A percentile compares a stretch with the other conserved stretches of the same genome.
Evolutionary conservation across 2,797 vertebrate genomes (phyloP).

Genomic region (Crenichthys baileyi): DNA sequence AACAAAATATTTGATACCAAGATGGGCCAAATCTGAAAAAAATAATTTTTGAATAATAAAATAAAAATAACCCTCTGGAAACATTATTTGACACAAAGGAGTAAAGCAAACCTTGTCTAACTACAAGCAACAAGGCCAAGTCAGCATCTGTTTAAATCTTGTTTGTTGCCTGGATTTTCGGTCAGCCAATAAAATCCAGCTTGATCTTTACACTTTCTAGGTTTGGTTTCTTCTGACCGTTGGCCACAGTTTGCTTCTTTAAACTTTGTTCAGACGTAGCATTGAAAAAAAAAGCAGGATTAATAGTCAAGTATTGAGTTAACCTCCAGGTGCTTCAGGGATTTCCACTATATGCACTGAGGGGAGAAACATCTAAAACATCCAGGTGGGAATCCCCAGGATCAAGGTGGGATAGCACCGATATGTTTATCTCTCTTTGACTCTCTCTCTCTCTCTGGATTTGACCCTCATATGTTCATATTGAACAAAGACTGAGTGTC

Average conservation of each 20-base stretch:
- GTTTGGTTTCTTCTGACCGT: not conserved
- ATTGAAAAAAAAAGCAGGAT: not conserved
- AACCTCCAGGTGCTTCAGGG: not conserved
- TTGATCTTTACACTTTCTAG: not conserved
- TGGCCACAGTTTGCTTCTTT: not conserved
- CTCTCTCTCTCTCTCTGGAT: conserved; percentile 35
- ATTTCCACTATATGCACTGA: not conserved
- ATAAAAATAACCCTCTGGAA: no score
- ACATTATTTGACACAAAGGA: not conserved
- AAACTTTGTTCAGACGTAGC: not conserved
- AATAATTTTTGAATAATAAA: no score
- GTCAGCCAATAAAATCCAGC: not conserved
- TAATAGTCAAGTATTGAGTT: not conserved
- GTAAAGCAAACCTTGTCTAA: no score
- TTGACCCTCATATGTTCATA: conserved; percentile 52
- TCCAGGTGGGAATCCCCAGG: not conserved
- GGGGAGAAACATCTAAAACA: not conserved
- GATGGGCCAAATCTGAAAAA: no score
- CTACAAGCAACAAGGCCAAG: not conserved
- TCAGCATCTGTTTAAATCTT: not conserved
- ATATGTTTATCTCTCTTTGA: conserved; percentile 34
- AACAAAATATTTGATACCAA: no score
- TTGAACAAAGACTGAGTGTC: conserved; percentile 63
- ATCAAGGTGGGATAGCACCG: conserved; percentile 6
- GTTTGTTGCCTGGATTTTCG: no score